phyloP scores from a whole-genome alignment of 2,888 invertebrate species.

The Conchocele bisecta region DNA sequence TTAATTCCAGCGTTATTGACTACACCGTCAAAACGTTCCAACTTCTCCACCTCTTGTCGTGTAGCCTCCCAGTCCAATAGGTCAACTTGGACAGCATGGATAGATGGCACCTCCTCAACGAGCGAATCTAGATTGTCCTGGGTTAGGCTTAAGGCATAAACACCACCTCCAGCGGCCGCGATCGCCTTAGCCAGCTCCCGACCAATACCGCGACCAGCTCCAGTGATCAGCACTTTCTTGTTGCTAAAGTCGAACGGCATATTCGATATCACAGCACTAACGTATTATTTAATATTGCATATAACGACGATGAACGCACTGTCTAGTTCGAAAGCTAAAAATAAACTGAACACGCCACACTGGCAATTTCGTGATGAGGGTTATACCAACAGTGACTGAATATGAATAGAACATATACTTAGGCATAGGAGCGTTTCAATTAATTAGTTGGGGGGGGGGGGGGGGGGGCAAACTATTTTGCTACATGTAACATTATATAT shows the following conservation, averaged over 20 bases:
- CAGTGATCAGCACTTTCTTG: conserved; percentile 13
- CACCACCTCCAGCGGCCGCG: background rate
- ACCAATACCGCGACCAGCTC: conserved; percentile 14
- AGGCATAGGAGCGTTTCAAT: no score
- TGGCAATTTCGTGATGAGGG: no score
- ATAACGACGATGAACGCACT: no score
- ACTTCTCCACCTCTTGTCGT: conserved; percentile 85
- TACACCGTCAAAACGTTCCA: conserved; percentile 89
- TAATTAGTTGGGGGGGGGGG: no score
- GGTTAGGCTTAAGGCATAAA: conserved; percentile 1
- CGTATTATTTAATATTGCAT: no score
- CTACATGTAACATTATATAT: no score
- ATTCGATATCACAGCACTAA: no score
- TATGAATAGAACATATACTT: no score
- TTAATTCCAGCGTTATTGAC: conserved; percentile 95
- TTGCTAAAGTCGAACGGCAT: conserved; percentile 1
- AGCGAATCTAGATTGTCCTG: background rate
- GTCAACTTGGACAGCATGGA: conserved; percentile 86
- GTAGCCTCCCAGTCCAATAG: conserved; percentile 90
- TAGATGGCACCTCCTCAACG: background rate
- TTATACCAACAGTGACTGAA: no score
- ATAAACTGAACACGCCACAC: no score
- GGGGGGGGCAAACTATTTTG: no score
- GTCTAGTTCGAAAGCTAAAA: no score
- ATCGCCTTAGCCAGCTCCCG: background rate